Evolutionary conservation across 2,113 vertebrate species (phyloP).

Genomic region (Notothenia rossii): DNA sequence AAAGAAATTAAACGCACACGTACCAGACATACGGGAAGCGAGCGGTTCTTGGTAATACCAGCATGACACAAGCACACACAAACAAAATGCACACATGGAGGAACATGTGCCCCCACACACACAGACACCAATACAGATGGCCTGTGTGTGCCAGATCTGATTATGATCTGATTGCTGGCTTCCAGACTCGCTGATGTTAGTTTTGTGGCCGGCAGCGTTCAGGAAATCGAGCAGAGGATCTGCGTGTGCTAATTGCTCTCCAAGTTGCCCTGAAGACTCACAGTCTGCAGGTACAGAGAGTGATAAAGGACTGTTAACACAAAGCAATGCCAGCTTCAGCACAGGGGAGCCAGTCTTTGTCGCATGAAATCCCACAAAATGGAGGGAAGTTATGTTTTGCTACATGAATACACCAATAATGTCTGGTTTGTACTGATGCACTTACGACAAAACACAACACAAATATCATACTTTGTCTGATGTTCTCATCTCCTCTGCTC

Average conservation of each 20-base stretch:
- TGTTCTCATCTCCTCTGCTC: neutral
- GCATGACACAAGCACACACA: constrained; percentile 44
- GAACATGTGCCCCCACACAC: constrained; percentile 32
- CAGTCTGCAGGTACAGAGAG: constrained; percentile 59
- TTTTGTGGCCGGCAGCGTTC: constrained; percentile 55
- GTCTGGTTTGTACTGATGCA: neutral
- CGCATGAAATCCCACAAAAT: neutral
- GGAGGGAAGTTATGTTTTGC: constrained; percentile 8
- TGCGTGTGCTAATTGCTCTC: constrained; percentile 64
- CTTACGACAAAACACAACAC: neutral
- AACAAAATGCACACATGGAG: constrained; percentile 46
- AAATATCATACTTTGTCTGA: neutral
- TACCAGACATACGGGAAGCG: constrained; percentile 33
- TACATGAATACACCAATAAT: neutral
- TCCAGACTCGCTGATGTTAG: constrained; percentile 52
- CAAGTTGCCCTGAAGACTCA: constrained; percentile 54
- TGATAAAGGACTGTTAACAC: constrained; percentile 48
- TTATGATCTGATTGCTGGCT: constrained; percentile 67
- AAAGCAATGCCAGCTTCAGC: constrained; percentile 31
- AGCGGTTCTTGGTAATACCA: constrained; percentile 42
- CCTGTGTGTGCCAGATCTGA: constrained; percentile 72
- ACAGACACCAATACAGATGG: constrained; percentile 68
- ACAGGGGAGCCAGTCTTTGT: constrained; percentile 48
- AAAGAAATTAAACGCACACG: constrained; percentile 12
- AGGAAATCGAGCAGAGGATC: constrained; percentile 61